Percentiles rank a stretch among this genome's conserved stretches.
phyloP scores from a whole-genome alignment of 2,888 invertebrate species.

The Anarsia innoxiella region DNA sequence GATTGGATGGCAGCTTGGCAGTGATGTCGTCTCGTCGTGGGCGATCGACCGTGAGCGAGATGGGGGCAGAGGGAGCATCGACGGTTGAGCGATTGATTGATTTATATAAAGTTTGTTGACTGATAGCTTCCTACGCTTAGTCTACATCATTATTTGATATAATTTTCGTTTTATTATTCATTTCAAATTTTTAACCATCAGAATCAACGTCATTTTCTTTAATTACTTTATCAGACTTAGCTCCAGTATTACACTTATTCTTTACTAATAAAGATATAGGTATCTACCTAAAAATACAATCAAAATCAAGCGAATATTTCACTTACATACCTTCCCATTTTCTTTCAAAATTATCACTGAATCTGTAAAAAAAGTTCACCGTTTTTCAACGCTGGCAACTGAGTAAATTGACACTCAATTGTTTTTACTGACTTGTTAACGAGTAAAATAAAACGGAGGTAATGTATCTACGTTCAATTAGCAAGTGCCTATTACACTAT shows the following conservation, averaged over 20 bases:
- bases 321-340: too few relatives aligned
- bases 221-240: not conserved
- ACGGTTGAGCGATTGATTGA: constrained; percentile 18
- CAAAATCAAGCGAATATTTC: too few relatives aligned
- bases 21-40: constrained; percentile 21
- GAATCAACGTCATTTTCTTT: not conserved
- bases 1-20: constrained; percentile 32
- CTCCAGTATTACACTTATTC: too few relatives aligned
- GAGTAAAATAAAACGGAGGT: constrained; percentile 16
- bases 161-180: too few relatives aligned
- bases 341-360: too few relatives aligned
- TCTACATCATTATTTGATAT: too few relatives aligned
- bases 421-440: constrained; percentile 3
- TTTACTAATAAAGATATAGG: too few relatives aligned
- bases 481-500: constrained; percentile 20
- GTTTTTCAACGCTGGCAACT: too few relatives aligned
- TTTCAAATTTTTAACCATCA: too few relatives aligned
- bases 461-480: constrained; percentile 48
- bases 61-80: constrained; percentile 19
- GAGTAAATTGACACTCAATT: constrained; percentile 4
- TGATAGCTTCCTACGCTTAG: constrained; percentile 3
- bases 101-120: constrained; percentile 23
- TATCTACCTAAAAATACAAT: too few relatives aligned
- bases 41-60: constrained; percentile 26
- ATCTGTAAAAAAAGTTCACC: too few relatives aligned